Evolutionary conservation across 2,113 vertebrate species (phyloP).

Genomic region (Cyphomyrus discorhynchus): DNA sequence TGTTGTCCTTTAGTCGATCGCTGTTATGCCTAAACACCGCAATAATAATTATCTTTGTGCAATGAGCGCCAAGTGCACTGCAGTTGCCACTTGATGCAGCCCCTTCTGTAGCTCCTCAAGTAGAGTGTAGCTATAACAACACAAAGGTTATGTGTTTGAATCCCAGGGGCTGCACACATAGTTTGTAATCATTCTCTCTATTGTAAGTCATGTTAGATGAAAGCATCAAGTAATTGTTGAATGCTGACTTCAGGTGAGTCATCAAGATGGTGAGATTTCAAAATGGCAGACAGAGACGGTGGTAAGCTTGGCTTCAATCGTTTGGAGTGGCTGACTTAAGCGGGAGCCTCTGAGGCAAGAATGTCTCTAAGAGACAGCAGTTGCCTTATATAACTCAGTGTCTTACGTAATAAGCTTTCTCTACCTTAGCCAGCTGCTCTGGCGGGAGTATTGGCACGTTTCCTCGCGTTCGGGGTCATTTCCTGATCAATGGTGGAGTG

Average conservation of each 20-base stretch:
- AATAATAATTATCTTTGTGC: neutral
- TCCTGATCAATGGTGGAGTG: neutral
- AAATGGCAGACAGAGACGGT: neutral
- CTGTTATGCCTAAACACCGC: neutral
- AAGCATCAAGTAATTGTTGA: neutral
- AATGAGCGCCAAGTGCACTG: neutral
- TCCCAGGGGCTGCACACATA: neutral
- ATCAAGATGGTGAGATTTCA: neutral
- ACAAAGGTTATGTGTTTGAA: neutral
- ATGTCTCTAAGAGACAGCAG: neutral
- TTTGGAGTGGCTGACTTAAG: neutral
- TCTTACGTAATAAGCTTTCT: neutral
- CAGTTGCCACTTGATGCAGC: neutral
- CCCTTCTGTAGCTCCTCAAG: neutral
- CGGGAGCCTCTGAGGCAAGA: neutral
- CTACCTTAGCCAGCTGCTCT: neutral
- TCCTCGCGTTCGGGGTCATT: neutral
- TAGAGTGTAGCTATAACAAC: neutral
- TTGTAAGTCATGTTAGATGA: neutral
- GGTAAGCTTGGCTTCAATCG: neutral
- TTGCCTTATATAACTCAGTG: neutral
- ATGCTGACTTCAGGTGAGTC: neutral
- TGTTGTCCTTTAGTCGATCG: neutral
- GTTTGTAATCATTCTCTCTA: neutral
- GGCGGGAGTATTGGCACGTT: neutral